Evolutionary conservation across 2,113 vertebrate genomes (phyloP), one percentile per base, ranked within the genome.

Genomic region (Vimba vimba): DNA sequence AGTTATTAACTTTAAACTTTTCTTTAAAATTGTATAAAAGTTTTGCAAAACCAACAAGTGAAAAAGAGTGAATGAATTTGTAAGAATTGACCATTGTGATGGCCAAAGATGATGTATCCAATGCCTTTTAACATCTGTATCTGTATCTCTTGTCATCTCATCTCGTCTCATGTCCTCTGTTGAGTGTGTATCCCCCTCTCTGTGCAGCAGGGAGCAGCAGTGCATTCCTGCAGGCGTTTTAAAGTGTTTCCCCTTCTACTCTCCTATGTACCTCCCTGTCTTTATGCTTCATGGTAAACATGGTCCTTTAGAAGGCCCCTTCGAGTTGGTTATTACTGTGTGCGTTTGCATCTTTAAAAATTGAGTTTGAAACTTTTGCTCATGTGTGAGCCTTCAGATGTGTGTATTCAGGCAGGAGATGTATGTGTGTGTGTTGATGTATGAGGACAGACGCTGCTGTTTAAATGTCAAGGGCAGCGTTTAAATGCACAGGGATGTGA

Each of bases 381-480:
- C 62, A 68, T 83, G 12, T 83, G 66, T 71, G 66, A 52, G 81
- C 66, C 13, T 39, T 62, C 36, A 25, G 77, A 39, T 79, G 19
- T 57, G 80, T 71, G 66, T 57, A 21, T 69, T 47, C 25, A 30
- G 62, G 15, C 15, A 6, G 27, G 17, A 33, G 43, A 62, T 7
- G 27, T 79, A 64, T 27, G 43, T 43, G 8, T 43, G 13, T 83
- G 55, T 73, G 69, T 43, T 50, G 86, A 82, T 30, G 69, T 73
- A 82, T 88, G 89, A 91, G 90, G 91, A 89, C 92, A 80, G 83
- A 30, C 64, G 11, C 15, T 66, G 39, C n/a, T 88, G 66, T 84
- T 91, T 89, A 92, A 95, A 94, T 94, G 91, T 94, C 92, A 94
- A 94, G 94, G 93, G 92, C 91, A 91, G 79, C 45, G 2, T 86